These are phyloP conservation scores for Magallana nippona DNA, from an alignment of 2,888 invertebrate species.

Conservation along the genomic window DNA sequence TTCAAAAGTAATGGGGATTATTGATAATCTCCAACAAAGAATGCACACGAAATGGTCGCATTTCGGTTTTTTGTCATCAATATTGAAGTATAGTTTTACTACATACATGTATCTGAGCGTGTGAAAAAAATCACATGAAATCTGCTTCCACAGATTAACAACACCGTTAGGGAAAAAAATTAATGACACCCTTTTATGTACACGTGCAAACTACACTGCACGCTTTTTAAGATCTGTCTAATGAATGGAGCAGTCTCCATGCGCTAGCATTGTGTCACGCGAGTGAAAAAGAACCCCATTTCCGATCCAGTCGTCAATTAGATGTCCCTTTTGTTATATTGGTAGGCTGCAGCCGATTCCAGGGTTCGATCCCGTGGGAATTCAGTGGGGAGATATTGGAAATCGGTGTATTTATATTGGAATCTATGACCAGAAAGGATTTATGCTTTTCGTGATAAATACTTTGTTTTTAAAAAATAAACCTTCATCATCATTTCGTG, in stretches of 20 bases:
- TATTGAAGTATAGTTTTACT: too few species aligned
- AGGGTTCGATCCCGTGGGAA: slow-evolving; percentile 18
- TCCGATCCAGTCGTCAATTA: slow-evolving; percentile 33
- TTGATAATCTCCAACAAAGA: too few species aligned
- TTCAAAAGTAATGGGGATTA: too few species aligned
- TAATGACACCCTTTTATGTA: slow-evolving; percentile 31
- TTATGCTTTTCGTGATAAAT: slow-evolving; percentile 16
- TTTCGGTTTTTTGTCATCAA: too few species aligned
- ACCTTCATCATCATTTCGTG: neutral
- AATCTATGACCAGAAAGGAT: slow-evolving; percentile 6
- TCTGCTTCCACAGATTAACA: slow-evolving; percentile 26
- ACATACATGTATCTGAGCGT: neutral
- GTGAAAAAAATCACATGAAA: slow-evolving; percentile 31
- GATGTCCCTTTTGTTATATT: slow-evolving; percentile 14
- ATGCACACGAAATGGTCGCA: too few species aligned
- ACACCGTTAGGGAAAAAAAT: slow-evolving; percentile 14
- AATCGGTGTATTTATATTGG: slow-evolving; percentile 22
- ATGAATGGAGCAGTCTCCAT: slow-evolving; percentile 12
- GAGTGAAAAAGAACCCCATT: slow-evolving; percentile 26
- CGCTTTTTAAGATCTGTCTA: slow-evolving; percentile 27
- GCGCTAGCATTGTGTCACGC: slow-evolving; percentile 19
- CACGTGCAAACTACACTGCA: slow-evolving; percentile 27
- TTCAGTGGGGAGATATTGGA: slow-evolving; percentile 6
- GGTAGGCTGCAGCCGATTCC: neutral
- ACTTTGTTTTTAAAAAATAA: neutral